Base-by-base conservation (phyloP, 2,888 invertebrate genomes). In the Syrista parreyssii region DNA sequence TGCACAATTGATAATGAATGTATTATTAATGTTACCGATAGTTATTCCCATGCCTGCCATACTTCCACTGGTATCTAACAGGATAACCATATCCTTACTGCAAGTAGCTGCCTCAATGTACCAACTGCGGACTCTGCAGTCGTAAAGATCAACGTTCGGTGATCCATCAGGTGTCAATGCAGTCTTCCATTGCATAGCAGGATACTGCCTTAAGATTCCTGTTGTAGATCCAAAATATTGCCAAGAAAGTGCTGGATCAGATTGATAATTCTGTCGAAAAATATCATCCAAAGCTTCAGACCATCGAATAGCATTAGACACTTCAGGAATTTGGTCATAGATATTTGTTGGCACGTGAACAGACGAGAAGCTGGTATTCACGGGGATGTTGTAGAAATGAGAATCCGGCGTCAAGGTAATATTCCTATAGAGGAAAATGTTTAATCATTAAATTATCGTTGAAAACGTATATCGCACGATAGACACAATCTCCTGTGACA, bases 21-120 rank as follows among this genome's bases (percentile, higher is more conserved):
- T 40, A 40, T 40, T 23, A 23, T 55, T 23, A 23, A 55, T 55
- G 1, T 55, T 84, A 91, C 91, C 91, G 73, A 96, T 95, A 79
- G 94, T 94, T 86, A 93, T 93, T 40, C 94, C 92, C 87, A 94
- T 92, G 4, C 99, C 99, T 40, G 95, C 96, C 99, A 99, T 99
- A 32, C 98, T 99, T 31, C 99, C 99, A 75, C 98, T 98, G 78
- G 96, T 95, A 90, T 99, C 99, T 81, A 99, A 93, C 77, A 99
- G 93, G 79, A 99, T 98, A 36, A 99, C 95, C 85, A 99, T 96
- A 89, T 99, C 99, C 92, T 99, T 99, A 12, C 99, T 98, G 87
- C 98, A 98, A 0, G 99, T 98, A 0, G 99, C 98, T 0, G 99
- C 99, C 92, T 98, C 97, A 83, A 99, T 98, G 91, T 98, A 99